Percentiles rank a stretch among this genome's conserved stretches.
Evolutionary conservation across 2,113 vertebrate genomes (phyloP).

Genomic region (Microtus ochrogaster): DNA sequence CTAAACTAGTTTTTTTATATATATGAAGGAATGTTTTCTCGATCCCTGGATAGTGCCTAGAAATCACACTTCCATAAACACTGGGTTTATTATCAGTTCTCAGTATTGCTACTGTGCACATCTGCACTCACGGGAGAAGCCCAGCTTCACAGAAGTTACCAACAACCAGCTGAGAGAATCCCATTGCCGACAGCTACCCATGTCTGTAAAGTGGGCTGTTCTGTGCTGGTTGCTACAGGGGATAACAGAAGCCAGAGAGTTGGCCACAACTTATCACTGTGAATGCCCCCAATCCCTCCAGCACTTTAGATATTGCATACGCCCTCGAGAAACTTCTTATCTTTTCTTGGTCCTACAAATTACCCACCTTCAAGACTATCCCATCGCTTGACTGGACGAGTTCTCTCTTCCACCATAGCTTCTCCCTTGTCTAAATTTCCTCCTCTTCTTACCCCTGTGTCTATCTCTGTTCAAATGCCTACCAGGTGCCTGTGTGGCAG

Average conservation of each 20-base stretch:
- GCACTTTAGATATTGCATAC: not conserved
- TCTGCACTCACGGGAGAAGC: not conserved
- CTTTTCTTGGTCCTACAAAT: not conserved
- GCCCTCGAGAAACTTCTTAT: not conserved
- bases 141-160: not conserved
- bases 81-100: not conserved
- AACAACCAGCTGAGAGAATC: not conserved
- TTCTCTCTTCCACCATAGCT: not conserved
- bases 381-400: not conserved
- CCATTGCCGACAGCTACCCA: not conserved
- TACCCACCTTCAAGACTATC: not conserved
- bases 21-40: slow-evolving; percentile 31
- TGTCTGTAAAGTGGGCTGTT: not conserved
- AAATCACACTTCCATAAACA: slow-evolving; percentile 14
- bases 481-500: not conserved
- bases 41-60: not conserved
- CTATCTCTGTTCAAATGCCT: not conserved
- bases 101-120: not conserved
- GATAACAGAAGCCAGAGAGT: slow-evolving; percentile 7
- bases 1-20: not conserved
- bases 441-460: not conserved
- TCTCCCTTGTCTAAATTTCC: not conserved
- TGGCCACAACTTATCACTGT: not conserved
- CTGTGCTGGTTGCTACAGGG: not conserved
- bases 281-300: not conserved